Percentiles rank a stretch among this genome's conserved stretches.
These are phyloP conservation scores for Agrotis clavis DNA, from an alignment of 2,888 invertebrate species.

Conservation along the genomic window DNA sequence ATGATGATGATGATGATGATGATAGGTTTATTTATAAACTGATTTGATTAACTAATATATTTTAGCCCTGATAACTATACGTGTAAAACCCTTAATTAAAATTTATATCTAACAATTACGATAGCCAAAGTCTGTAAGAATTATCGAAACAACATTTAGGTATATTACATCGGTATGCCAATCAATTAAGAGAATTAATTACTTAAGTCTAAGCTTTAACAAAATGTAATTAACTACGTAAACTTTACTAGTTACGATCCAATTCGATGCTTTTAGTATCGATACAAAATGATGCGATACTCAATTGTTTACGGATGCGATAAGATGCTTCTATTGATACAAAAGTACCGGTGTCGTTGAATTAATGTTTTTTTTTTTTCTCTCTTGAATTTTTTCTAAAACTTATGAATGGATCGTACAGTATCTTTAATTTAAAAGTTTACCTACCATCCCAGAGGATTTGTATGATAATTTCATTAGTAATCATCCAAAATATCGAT, in stretches of 20 bases:
- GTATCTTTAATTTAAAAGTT: no score
- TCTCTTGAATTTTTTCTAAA: no score
- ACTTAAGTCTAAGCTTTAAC: slow-evolving; percentile 42
- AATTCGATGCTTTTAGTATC: neutral
- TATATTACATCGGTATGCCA: slow-evolving; percentile 38
- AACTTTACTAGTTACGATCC: slow-evolving; percentile 1
- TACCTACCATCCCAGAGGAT: no score
- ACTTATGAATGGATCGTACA: no score
- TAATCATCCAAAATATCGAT: neutral
- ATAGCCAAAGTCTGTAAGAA: slow-evolving; percentile 37
- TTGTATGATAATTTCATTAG: no score
- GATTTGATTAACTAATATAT: neutral
- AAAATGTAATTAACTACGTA: slow-evolving; percentile 57
- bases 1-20: no score
- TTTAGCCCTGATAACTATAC: neutral
- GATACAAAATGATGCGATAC: neutral
- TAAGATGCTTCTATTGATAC: no score
- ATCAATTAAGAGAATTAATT: slow-evolving; percentile 56
- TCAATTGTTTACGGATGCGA: neutral
- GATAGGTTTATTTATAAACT: no score
- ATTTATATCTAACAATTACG: slow-evolving; percentile 40
- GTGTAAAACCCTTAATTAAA: slow-evolving; percentile 44
- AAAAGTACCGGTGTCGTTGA: neutral
- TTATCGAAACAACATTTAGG: slow-evolving; percentile 43
- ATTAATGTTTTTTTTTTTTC: no score